These are phyloP conservation scores for Ostrea edulis DNA, from an alignment of 1,140 invertebrate species.

Conservation along the genomic window DNA sequence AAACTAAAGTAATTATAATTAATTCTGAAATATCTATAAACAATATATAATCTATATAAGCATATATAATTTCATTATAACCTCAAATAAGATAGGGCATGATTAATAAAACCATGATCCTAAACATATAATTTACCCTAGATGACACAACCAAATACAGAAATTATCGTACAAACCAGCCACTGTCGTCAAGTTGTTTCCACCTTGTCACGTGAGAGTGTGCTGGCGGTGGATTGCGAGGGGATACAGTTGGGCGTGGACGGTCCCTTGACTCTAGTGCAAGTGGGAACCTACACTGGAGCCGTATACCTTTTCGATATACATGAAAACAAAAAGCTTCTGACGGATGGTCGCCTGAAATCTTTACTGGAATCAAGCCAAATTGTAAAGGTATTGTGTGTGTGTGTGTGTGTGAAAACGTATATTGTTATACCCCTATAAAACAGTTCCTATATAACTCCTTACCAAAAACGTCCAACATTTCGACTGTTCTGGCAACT, in stretches of 20 bases:
- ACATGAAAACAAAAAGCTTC: slow-evolving; percentile 84
- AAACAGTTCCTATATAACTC: too few relatives aligned
- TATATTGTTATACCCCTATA: too few relatives aligned
- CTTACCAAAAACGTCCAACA: too few relatives aligned
- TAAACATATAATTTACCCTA: not conserved
- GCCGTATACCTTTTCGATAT: slow-evolving; percentile 89
- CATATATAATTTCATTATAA: too few relatives aligned
- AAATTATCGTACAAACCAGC: not conserved
- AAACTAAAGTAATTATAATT: too few relatives aligned
- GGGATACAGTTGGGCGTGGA: slow-evolving; percentile 46
- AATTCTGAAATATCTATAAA: too few relatives aligned
- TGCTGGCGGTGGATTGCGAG: slow-evolving; percentile 47
- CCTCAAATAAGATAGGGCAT: too few relatives aligned
- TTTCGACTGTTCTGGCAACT: too few relatives aligned
- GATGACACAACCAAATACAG: not conserved
- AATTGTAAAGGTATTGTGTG: slow-evolving; percentile 88
- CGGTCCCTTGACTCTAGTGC: slow-evolving; percentile 87
- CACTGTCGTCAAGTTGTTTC: slow-evolving; percentile 13
- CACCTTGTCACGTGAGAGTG: not conserved
- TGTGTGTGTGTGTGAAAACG: too few relatives aligned
- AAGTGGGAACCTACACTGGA: slow-evolving; percentile 89
- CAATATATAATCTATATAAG: too few relatives aligned
- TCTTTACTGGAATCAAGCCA: slow-evolving; percentile 89
- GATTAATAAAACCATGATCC: not conserved
- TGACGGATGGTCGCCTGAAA: slow-evolving; percentile 88